Conservation (phyloP, 2,797 vertebrate species). For the Galago senegalensis region DNA sequence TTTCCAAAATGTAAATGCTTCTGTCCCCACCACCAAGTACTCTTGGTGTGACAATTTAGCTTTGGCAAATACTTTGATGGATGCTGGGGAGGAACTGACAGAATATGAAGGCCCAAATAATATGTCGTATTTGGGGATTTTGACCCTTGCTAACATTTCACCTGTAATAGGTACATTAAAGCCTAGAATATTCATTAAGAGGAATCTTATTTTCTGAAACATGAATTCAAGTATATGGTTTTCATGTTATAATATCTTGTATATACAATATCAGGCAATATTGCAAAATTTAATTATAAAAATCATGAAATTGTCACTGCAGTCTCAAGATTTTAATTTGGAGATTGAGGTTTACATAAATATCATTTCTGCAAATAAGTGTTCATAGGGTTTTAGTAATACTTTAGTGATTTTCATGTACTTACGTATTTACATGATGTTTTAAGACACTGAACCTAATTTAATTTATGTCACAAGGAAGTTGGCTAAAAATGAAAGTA, state of each 20-base stretch:
- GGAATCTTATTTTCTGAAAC: not conserved
- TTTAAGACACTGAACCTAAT: not conserved
- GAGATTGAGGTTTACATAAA: not conserved
- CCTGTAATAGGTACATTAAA: not conserved
- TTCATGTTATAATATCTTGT: not conserved
- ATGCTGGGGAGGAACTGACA: not conserved
- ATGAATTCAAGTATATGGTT: not conserved
- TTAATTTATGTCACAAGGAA: not conserved
- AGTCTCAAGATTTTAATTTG: not conserved
- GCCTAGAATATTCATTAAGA: not conserved
- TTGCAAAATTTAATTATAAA: not conserved
- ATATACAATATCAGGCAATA: not conserved
- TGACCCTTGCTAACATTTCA: not conserved
- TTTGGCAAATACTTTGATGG: not conserved
- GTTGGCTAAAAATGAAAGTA: not conserved
- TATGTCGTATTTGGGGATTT: not conserved
- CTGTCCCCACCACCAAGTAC: not conserved
- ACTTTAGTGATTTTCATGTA: not conserved
- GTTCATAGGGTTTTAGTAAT: not conserved
- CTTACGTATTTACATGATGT: not conserved
- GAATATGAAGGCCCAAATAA: not conserved
- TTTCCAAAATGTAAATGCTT: not conserved
- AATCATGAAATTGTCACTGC: not conserved
- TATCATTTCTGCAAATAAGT: slow-evolving; percentile 7
- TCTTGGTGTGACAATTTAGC: not conserved